Evolutionary conservation across 2,888 invertebrate genomes (phyloP), one percentile per base, ranked within the genome.

Genomic region (Spilarctia lutea): DNA sequence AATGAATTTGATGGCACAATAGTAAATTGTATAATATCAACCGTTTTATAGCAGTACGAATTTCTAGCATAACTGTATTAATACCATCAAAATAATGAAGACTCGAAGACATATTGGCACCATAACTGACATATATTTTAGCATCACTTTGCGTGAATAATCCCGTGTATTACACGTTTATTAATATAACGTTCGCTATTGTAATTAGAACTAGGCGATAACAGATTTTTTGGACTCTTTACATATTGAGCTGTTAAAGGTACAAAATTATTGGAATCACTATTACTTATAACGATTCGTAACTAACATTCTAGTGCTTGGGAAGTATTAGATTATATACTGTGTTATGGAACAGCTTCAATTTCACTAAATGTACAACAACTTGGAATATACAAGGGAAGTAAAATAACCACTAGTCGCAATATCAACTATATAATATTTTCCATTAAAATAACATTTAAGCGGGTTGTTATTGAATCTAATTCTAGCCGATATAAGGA

Each of bases 261-360:
- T 93, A 93, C 90, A 92, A 93, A 93, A 92, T 91, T 88, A 90
- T 88, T 91, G 90, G 89, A 93, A 92, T 90, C 85, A 91, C 89
- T 88, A 89, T 92, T 89, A 90, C 89, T 88, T 90, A 89, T 89
- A 90, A 91, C 89, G 87, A 90, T 88, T 84, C 85, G 85, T 91
- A 90, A 88, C 91, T 91, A 90, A 81, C 84, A 83, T 88, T 88
- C 91, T 93, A 93, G 90, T 90, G 89, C 87, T 88, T 88, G 89
- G 88, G 89, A 89, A 89, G 87, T 87, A 85, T 81, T 63, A 67
- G 83, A 83, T 69, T 82, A 82, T 79, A 85, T 83, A 86, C 85
- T 86, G 85, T 86, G 85, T 79, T 76, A 75, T 77, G 80, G 71
- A 75, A 78, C 78, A 48, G 4, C 39, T 10, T n/a, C 30, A 65